phyloP scores from a whole-genome alignment of 35 echinoderm and acorn worm species.

The Eucidaris tribuloides region DNA sequence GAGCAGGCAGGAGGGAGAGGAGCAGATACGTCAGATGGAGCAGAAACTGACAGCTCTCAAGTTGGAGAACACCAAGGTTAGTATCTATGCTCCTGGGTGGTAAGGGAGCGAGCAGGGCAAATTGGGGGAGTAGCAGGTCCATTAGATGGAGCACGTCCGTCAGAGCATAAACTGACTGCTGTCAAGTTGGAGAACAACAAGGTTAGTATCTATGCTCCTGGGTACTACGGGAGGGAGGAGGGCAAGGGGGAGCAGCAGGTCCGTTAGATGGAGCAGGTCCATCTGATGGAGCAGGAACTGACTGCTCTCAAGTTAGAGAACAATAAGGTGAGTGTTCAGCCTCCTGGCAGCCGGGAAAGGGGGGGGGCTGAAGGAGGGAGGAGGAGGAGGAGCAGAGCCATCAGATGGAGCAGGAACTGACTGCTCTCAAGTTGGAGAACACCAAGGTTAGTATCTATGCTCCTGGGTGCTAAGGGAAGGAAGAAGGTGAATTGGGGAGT shows the following conservation, averaged over 20 bases:
- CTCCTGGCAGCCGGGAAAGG: no score
- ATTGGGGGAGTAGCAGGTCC: no score
- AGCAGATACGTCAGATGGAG: constrained; percentile 42
- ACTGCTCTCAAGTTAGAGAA: constrained; percentile 41
- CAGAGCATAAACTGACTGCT: constrained; percentile 52
- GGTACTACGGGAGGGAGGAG: no score
- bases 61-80: constrained; percentile 62
- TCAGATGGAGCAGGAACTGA: constrained; percentile 58
- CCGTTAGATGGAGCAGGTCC: constrained; percentile 27
- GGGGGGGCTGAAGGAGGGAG: no score
- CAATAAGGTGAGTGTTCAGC: constrained; percentile 60
- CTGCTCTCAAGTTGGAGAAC: constrained; percentile 37
- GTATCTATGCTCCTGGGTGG: no score
- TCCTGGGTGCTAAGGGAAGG: no score
- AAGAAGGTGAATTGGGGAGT: constrained; percentile 14
- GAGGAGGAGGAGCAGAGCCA: constrained; percentile 47
- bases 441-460: constrained; percentile 71
- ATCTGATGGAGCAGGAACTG: constrained; percentile 56
- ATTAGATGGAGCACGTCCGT: no score
- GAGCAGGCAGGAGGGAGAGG: constrained; percentile 18
- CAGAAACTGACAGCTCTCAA: constrained; percentile 52
- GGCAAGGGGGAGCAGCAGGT: no score
- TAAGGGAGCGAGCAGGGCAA: no score
- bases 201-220: no score
- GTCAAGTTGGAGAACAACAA: constrained; percentile 58